Base-by-base conservation (phyloP, 2,888 invertebrate species). In the Lordiphosa fenestrarum region DNA sequence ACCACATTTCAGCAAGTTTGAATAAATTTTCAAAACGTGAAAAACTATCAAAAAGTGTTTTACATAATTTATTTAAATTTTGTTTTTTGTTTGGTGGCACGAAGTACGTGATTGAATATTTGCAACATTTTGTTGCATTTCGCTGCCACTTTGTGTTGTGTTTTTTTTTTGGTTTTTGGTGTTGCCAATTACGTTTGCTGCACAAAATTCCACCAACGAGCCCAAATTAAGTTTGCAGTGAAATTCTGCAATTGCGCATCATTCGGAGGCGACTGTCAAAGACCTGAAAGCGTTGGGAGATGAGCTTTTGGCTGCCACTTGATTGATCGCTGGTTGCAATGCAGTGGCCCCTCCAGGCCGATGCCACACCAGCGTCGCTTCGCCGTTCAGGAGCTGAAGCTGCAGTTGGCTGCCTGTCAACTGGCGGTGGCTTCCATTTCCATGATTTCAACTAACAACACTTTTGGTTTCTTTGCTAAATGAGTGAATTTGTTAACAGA, bases 61-160 rank as follows among this genome's bases (percentile, higher is more conserved):
- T 72, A 84, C 72, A 84, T 74, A 82, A 82, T 84, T 82, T 82
- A 82, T 82, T 84, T 67, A 78, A 84, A 71, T 77, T 84, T 75
- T 55, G 53, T 13, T 65, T 48, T 44, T 49, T 19, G 46, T 49
- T 46, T 40, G 60, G 72, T 78, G 74, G 78, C 78, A 80, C 84
- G 78, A 80, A 78, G 55, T 74, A 82, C 84, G 84, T 80, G 78
- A 80, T 80, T 82, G 83, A 80, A 82, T 72, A 80, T 80, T 84
- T 82, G 70, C 82, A 77, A 82, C 77, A 82, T 81, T 77, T 77
- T 62, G 77, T 55, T 53, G 59, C 69, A 71, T 54, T 54, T 54
- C 66, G 66, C 51, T 39, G 42, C 67, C 62, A 61, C 63, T 50
- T 42, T 25, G 25, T 25, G 25, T 25, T 1, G 25, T 3, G 25